Base-by-base conservation (phyloP, 2,113 vertebrate genomes). In the Solea senegalensis region DNA sequence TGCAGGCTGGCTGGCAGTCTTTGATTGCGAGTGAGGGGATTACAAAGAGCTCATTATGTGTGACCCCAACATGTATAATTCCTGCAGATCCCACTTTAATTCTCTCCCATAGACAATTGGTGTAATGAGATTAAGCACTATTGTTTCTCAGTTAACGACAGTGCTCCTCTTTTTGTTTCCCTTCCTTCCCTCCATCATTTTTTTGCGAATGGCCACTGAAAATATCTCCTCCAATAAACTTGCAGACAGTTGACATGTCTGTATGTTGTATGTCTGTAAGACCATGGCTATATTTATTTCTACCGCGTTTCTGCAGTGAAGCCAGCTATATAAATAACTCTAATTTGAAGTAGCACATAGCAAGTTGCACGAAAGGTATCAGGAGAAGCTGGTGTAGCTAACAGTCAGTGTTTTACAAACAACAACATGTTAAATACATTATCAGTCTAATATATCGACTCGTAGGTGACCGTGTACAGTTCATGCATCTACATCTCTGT, bases 71-170 rank as follows among this genome's bases (percentile, higher is more conserved):
- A 91, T 81, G 87, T 89, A 75, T 92, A 92, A 93, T 92, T 93
- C 92, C 85, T 72, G 84, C 87, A 87, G 90, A 92, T 92, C 91
- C 85, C 80, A 51, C 85, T 85, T 80, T 93, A 92, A 91, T 92
- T 90, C 90, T 90, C 88, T 84, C 82, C 84, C 86, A 85, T 86
- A 92, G 92, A 93, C 93, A 93, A 93, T 92, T 80, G 78, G 48
- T 34, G 68, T 94, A 92, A 93, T 93, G 92, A 91, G 93, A 94
- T 94, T 92, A 93, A 76, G 81, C 69, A 12, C 50, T 67, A 82
- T 61, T 67, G 74, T 86, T 81, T 80, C 82, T 66, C 76, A 76
- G 81, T 75, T 60, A 83, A 76, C 68, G 26, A 16, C 68, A 73
- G 68, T 50, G 72, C 69, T 64, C 72, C 69, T 76, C 44, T 40